Base-by-base conservation (phyloP, 2,888 invertebrate species). In the Eurytoma californica region DNA sequence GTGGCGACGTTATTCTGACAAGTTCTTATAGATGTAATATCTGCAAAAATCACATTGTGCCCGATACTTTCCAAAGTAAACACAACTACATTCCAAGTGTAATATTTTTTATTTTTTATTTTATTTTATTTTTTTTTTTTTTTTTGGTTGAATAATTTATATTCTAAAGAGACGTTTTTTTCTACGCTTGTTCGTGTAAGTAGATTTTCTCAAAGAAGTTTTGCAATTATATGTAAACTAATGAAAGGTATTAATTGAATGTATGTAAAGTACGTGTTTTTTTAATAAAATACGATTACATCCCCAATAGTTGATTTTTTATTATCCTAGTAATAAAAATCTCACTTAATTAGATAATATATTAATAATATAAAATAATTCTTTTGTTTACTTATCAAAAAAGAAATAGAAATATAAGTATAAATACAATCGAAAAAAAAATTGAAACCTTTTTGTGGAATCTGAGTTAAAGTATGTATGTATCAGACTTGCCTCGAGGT, bases 11-110 rank as follows among this genome's bases (percentile, higher is more conserved):
- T 75, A 74, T 78, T 78, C 69, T 77, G 67, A 70, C 66, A 66
- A 79, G 61, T 51, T 77, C 55, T 74, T 39, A 28, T 72, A 80
- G 67, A 49, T 76, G 66, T 65, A 69, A 66, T 66, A 75, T 70
- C 70, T 67, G 53, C 28, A 66, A 77, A 39, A 39, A 80, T 75
- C 63, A 77, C 72, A 68, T 72, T 72, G 73, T 75, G 77, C 70
- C 77, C 80, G n/a, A 80, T 80, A 77, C 72, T 80, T 80, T 77
- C 70, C 70, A 75, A 80, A 81, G 79, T 81, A 16, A 72, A 80
- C 77, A 76, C 67, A 75, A 80, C 77, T 80, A 80, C 80, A 80
- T 80, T 80, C 78, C 78, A 80, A 78, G 61, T 75, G 53, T 72
- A 75, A 75, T 76, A 73, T 67, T 74, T 66, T 28, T 74, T 55